Evolutionary conservation across 2,888 invertebrate genomes (phyloP), one percentile per base, ranked within the genome.

Genomic region (Aphidius colemani): DNA sequence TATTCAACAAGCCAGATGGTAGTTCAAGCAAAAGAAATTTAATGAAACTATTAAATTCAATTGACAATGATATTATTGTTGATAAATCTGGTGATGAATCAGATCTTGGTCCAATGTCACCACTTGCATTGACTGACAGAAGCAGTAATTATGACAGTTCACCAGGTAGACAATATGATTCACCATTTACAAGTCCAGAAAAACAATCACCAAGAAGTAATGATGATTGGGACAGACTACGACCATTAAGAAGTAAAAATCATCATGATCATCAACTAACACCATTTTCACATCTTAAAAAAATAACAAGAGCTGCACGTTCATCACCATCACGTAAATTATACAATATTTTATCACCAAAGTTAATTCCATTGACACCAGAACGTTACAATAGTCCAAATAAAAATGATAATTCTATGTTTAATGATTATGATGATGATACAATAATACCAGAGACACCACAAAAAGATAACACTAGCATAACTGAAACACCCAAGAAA

Each of bases 21-120:
- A 74, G 68, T 62, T 72, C 72, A 7, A 72, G 64, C 39, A 80
- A 77, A 61, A 71, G 74, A 43, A 75, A 67, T 11, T 55, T 75
- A 7, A 75, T 74, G 48, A 68, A 64, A 30, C 67, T 70, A 2
- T 49, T 61, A 39, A 66, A 61, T 8, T 44, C 7, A 5, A 68
- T n/a, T 40, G 53, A 56, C 30, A 67, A 70, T 18, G 40, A 39
- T 1, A 67, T 68, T 11, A 18, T 2, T 18, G 13, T 4, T 30
- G 30, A 30, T 30, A 53, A 55, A 40, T 77, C 79, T 0, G 79
- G 72, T 8, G 74, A 76, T 2, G 81, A 81, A 0, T 79, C 80
- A 0, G 80, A 78, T 58, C 67, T 80, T n/a, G 76, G 78, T 3
- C 78, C 77, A 1, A 78, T 81, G 76, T 80, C 80, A 7, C 79